Conservation (phyloP, 2,888 invertebrate genomes). For the Cryptosula pallasiana region DNA sequence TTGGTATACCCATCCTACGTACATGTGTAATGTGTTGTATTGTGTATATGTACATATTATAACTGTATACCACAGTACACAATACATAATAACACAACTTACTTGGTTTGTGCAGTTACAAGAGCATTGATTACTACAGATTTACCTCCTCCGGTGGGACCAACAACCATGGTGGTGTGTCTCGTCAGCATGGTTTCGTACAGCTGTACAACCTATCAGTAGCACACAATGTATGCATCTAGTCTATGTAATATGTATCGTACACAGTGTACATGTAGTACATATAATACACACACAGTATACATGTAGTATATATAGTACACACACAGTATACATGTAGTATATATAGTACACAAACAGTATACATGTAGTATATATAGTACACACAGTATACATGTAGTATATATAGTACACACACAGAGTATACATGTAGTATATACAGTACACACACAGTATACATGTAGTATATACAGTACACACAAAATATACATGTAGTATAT, state of each 20-base stretch:
- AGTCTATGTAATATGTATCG: not conserved
- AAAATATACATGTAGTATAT: not conserved
- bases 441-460: not conserved
- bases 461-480: not conserved
- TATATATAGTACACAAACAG: not conserved
- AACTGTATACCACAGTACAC: not conserved
- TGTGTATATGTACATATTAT: too few species aligned
- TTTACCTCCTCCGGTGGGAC: slow-evolving; percentile 29
- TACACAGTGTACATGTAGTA: not conserved
- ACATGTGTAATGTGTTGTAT: not conserved
- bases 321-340: not conserved
- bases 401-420: not conserved
- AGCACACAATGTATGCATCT: not conserved
- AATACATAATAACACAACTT: slow-evolving; percentile 12
- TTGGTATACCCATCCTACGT: slow-evolving; percentile 26
- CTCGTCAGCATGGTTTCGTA: slow-evolving; percentile 28
- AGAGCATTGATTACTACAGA: slow-evolving; percentile 28
- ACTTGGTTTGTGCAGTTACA: slow-evolving; percentile 26
- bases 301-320: too few species aligned
- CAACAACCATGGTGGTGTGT: slow-evolving; percentile 29
- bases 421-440: not conserved
- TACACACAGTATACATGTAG: not conserved
- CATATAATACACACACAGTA: not conserved
- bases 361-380: not conserved
- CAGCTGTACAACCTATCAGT: slow-evolving; percentile 26